phyloP scores from a whole-genome alignment of 2,113 vertebrate genomes.

The Gadus macrocephalus region DNA sequence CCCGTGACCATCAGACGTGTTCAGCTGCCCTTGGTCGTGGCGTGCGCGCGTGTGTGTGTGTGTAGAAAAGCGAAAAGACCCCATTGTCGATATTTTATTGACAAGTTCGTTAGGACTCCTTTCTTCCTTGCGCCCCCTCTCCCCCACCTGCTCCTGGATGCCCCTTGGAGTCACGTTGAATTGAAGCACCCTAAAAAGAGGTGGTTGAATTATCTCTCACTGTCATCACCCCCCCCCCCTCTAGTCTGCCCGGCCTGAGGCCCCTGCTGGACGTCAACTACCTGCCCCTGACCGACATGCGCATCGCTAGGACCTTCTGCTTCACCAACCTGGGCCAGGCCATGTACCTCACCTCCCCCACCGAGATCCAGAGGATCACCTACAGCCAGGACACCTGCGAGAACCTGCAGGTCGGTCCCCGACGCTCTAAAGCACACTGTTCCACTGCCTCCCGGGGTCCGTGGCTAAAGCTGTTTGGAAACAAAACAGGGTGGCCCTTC shows the following conservation, averaged over 20 bases:
- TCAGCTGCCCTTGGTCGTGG: no score
- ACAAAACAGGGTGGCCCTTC: no score
- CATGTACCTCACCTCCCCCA: constrained; percentile 94
- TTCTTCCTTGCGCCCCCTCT: no score
- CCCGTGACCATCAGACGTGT: no score
- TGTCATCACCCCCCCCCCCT: constrained; percentile 28
- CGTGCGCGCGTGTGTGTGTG: no score
- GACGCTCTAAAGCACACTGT: neutral
- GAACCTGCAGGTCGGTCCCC: constrained; percentile 86
- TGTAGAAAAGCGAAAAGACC: no score
- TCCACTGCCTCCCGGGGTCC: no score
- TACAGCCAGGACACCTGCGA: constrained; percentile 98
- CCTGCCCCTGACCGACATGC: constrained; percentile 96
- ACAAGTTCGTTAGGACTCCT: no score
- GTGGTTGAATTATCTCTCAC: neutral
- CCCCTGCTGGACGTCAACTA: constrained; percentile 97
- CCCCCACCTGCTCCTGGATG: neutral
- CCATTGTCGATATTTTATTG: no score
- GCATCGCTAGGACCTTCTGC: constrained; percentile 98
- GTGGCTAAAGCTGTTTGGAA: no score
- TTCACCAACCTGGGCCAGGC: constrained; percentile 98
- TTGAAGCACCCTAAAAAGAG: neutral
- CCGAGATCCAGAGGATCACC: constrained; percentile 97
- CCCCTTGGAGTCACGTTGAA: no score
- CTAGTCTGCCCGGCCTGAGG: constrained; percentile 93